phyloP scores from a whole-genome alignment of 2,113 vertebrate species.

The Baryphthengus martii region DNA sequence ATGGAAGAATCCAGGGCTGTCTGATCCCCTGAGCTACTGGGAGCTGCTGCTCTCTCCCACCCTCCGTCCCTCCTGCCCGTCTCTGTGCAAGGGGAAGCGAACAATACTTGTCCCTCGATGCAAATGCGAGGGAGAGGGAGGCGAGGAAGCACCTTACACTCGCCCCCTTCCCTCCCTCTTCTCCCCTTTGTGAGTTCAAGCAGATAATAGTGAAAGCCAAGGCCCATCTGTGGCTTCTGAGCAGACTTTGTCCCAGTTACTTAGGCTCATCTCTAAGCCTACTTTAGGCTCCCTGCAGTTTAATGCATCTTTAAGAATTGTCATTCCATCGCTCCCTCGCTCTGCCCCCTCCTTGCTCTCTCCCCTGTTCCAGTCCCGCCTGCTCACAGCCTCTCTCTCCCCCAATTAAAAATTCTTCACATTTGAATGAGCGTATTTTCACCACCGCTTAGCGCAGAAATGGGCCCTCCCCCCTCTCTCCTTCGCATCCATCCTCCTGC shows the following conservation, averaged over 20 bases:
- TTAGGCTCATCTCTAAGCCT: conserved; percentile 60
- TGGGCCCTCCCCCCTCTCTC: background rate
- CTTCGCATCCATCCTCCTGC: background rate
- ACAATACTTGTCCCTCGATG: background rate
- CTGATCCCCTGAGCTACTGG: background rate
- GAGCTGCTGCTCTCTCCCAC: background rate
- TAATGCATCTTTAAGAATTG: conserved; percentile 58
- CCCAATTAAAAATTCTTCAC: background rate
- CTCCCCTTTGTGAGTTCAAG: background rate
- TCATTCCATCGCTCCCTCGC: background rate
- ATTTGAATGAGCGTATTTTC: conserved; percentile 2
- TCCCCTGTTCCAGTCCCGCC: background rate
- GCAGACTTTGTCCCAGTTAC: conserved; percentile 54
- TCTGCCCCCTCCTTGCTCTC: background rate
- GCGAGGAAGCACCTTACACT: background rate
- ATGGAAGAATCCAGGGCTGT: background rate
- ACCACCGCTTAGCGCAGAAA: background rate
- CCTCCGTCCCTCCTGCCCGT: background rate
- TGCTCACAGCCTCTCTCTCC: background rate
- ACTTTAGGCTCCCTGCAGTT: conserved; percentile 47
- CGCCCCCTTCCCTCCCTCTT: background rate
- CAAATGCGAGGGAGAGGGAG: background rate
- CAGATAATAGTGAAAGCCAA: conserved; percentile 35
- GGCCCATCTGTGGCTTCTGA: conserved; percentile 44
- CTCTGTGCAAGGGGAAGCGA: background rate